Base-by-base conservation (phyloP, 2,888 invertebrate species). In the Ormia ochracea region DNA sequence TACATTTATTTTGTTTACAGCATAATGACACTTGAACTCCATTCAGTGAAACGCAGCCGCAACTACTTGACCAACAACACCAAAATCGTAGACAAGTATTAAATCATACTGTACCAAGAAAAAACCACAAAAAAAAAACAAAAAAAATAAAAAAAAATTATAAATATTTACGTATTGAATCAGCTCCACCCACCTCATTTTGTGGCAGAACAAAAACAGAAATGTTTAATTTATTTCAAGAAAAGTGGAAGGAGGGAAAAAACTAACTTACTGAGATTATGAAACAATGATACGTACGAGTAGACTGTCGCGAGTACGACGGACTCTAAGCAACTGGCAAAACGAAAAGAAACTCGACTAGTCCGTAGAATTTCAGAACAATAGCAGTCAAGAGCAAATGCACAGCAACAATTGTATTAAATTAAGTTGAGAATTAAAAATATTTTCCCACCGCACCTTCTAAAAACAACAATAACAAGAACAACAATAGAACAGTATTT, bases 361-460 rank as follows among this genome's bases (percentile, higher is more conserved):
- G 61, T 54, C 28, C 45, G 54, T 28, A 54, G 45, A 76, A 76
- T 45, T 63, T 65, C 19, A 70, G 41, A 70, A 65, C 56, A 70
- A 77, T 70, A 63, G 58, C 48, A 41, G 14, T 12, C 38, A 50
- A 19, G 19, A 41, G 38, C 5, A 38, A 28, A 52, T 38, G 41
- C 65, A 63, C 56, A 38, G 31, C 31, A 56, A 50, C 58, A 66
- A 50, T 65, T 72, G 33, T 36, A 58, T 66, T 26, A 36, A 69
- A 74, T 65, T 52, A 56, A 56, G 21, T 61, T 10, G 61, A 56
- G 61, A 63, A 72, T 74, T 56, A 61, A 76, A 68, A 50, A 52
- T 68, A 76, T 76, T 80, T 80, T 80, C 80, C 80, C 80, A 80
- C 72, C 76, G 76, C 80, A 56, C 80, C 72, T 76, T 68, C 58